Percentiles rank a stretch among this genome's conserved stretches.
These are phyloP conservation scores for Strigamia crassipes DNA, from an alignment of 2,888 invertebrate species.

Conservation along the genomic window DNA sequence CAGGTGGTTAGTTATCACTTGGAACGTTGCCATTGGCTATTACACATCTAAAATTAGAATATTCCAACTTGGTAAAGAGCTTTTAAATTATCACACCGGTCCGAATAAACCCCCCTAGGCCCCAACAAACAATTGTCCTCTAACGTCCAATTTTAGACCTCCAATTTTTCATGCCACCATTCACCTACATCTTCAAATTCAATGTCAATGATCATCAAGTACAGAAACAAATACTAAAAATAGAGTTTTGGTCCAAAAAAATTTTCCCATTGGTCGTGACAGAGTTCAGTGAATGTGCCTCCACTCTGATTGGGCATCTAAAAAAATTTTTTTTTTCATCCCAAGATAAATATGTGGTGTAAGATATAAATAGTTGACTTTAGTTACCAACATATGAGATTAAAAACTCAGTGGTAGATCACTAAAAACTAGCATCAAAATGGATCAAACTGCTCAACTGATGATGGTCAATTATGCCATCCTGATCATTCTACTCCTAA, in stretches of 20 bases:
- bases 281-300: slow-evolving; percentile 13
- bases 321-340: background rate
- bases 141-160: background rate
- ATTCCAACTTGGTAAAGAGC: too few species aligned
- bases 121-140: too few species aligned
- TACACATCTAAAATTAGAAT: background rate
- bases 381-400: slow-evolving; percentile 2
- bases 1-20: slow-evolving; percentile 16
- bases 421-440: background rate
- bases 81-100: too few species aligned
- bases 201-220: background rate
- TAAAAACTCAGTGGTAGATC: background rate
- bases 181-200: background rate
- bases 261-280: background rate
- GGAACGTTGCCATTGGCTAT: background rate
- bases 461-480: slow-evolving; percentile 41
- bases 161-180: background rate
- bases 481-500: slow-evolving; percentile 4
- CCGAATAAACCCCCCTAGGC: too few species aligned
- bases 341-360: background rate
- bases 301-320: background rate
- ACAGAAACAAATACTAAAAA: background rate
- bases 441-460: slow-evolving; percentile 29
- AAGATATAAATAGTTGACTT: slow-evolving; percentile 4
- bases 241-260: background rate